Evolutionary conservation across 2,888 invertebrate species (phyloP).

Genomic region (Tuberolachnus salignus): DNA sequence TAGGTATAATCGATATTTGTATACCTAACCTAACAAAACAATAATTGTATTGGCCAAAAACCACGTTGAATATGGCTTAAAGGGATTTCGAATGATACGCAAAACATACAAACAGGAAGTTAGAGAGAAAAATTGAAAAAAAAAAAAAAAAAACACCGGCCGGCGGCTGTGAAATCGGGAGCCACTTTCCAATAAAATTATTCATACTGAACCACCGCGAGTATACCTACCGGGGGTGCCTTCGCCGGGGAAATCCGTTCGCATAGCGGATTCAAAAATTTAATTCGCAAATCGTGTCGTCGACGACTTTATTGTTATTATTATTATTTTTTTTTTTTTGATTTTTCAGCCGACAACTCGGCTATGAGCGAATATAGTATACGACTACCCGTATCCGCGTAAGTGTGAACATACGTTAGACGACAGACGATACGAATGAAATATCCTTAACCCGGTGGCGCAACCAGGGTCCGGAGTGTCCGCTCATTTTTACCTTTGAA

Average conservation of each 20-base stretch:
- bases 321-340: too few species aligned
- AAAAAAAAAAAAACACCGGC: slow-evolving; percentile 3
- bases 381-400: too few species aligned
- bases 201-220: neutral
- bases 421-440: too few species aligned
- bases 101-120: slow-evolving; percentile 8
- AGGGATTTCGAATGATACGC: slow-evolving; percentile 23
- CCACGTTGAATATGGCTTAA: neutral
- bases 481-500: too few species aligned
- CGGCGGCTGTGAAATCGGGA: slow-evolving; percentile 48
- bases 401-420: too few species aligned
- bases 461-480: too few species aligned
- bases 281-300: too few species aligned
- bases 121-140: neutral
- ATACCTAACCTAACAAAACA: slow-evolving; percentile 9
- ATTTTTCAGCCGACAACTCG: too few species aligned
- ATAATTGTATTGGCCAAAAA: neutral
- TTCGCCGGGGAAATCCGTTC: neutral
- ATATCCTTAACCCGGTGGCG: too few species aligned
- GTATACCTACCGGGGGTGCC: neutral
- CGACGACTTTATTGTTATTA: too few species aligned
- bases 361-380: too few species aligned
- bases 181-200: slow-evolving; percentile 37
- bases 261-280: neutral
- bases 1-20: neutral